Base-by-base conservation (phyloP, 2,113 vertebrate species). In the Anser brachyrhynchus region DNA sequence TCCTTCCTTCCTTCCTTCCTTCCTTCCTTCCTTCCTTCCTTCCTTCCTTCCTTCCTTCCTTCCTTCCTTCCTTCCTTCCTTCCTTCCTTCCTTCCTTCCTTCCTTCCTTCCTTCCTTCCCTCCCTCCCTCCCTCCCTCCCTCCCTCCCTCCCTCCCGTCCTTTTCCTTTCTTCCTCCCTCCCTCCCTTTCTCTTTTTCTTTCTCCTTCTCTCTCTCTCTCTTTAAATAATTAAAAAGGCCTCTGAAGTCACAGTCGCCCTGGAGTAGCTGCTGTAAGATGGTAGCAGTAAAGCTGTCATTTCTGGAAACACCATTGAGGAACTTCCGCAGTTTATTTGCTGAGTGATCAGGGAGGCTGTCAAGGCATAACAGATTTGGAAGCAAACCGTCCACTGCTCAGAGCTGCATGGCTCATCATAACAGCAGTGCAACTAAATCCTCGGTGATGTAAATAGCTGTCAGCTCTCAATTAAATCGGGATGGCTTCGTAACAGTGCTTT, bases 341-440 rank as follows among this genome's bases (percentile, higher is more conserved):
- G 89, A 89, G 83, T 86, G 96, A 82, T 92, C 84, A 78, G 93
- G 57, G 59, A 65, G 77, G 26, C 88, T 88, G 94, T 90, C 89
- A 95, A 69, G 73, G 25, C 1, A 3, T 82, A 67, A 76, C 78
- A 88, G 89, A 77, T 85, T 87, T 76, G 89, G 69, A 93, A 79
- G 74, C 75, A 79, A 90, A 62, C 73, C 44, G 69, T 81, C 91
- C 75, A 29, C 20, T 0, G 7, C 84, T 92, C 76, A 84, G 84
- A 96, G 93, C 71, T 72, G 11, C 67, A 2, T 0, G 2, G 83
- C 64, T 88, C 91, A 92, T 92, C 75, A 18, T 59, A 71, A 59
- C 78, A 93, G 94, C 88, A 77, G 73, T 79, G 85, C 84, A 54
- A 77, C 75, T 92, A 46, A 87, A 92, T 81, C 87, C 91, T 94